Percentiles rank a stretch among this genome's conserved stretches.
phyloP scores from a whole-genome alignment of 2,888 invertebrate species.

The Drosophila gaucha region DNA sequence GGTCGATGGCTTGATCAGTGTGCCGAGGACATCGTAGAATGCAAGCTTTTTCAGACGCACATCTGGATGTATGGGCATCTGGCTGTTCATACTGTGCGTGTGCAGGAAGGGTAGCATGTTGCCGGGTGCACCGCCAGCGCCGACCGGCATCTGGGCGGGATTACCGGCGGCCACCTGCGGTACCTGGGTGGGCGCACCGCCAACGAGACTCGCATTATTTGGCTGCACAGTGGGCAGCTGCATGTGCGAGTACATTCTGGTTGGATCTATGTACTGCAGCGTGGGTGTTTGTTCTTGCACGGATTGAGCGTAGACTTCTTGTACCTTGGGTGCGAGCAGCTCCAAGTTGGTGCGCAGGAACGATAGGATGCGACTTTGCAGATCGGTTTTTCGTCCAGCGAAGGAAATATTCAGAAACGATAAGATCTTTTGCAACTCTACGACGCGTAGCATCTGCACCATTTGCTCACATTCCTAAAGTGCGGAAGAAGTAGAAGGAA shows the following conservation, averaged over 20 bases:
- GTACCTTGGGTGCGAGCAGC: slow-evolving; percentile 87
- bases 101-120: slow-evolving; percentile 84
- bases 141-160: slow-evolving; percentile 59
- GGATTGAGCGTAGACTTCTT: slow-evolving; percentile 85
- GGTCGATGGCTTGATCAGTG: slow-evolving; percentile 95
- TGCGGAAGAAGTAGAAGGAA: not conserved
- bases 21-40: slow-evolving; percentile 95
- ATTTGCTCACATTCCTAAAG: slow-evolving; percentile 84
- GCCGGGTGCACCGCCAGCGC: slow-evolving; percentile 61
- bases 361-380: slow-evolving; percentile 90
- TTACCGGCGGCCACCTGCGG: slow-evolving; percentile 76
- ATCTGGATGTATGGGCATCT: slow-evolving; percentile 95
- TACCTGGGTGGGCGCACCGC: slow-evolving; percentile 63
- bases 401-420: slow-evolving; percentile 92
- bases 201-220: slow-evolving; percentile 77
- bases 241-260: slow-evolving; percentile 84
- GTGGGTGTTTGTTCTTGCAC: slow-evolving; percentile 76
- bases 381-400: slow-evolving; percentile 91
- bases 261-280: slow-evolving; percentile 77
- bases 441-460: slow-evolving; percentile 89
- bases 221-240: slow-evolving; percentile 82
- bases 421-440: slow-evolving; percentile 93
- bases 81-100: slow-evolving; percentile 83
- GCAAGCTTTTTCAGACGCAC: slow-evolving; percentile 96
- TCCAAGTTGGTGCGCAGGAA: slow-evolving; percentile 89